phyloP scores from a whole-genome alignment of 1,140 invertebrate genomes.

The Triops cancriformis region DNA sequence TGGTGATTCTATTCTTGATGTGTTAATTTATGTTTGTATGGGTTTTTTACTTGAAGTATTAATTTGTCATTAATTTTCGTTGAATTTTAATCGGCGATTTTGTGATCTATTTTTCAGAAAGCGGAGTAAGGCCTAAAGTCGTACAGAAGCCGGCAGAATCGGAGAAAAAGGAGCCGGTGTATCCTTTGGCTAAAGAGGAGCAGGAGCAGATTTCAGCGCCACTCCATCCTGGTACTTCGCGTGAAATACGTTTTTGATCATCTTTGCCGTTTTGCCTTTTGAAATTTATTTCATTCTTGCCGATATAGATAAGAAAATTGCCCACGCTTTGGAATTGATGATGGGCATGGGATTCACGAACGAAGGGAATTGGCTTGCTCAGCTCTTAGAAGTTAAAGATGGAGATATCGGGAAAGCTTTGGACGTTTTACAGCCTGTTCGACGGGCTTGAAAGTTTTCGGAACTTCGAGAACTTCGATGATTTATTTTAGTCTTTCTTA shows the following conservation, averaged over 20 bases:
- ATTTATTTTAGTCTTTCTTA: too few species aligned
- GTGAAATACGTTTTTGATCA: neutral
- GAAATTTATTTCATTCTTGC: slow-evolving; percentile 27
- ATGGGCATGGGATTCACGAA: slow-evolving; percentile 72
- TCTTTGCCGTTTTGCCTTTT: slow-evolving; percentile 16
- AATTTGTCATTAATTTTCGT: too few species aligned
- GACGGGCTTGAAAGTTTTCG: neutral
- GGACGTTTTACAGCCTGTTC: slow-evolving; percentile 48
- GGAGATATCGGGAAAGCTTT: slow-evolving; percentile 62
- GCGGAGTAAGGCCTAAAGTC: neutral
- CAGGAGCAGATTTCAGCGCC: neutral
- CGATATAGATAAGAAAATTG: slow-evolving; percentile 50
- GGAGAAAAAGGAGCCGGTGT: neutral
- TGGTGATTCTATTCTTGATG: too few species aligned
- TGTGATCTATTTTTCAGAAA: neutral
- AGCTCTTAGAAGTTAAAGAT: slow-evolving; percentile 48
- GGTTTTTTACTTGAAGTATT: too few species aligned
- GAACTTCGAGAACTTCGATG: too few species aligned
- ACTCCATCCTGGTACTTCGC: slow-evolving; percentile 25
- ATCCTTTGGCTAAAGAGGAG: neutral
- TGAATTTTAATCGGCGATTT: neutral
- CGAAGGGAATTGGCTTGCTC: slow-evolving; percentile 53
- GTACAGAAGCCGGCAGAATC: neutral
- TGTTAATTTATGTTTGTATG: too few species aligned
- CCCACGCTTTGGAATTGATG: slow-evolving; percentile 55